A percentile compares a stretch with the other conserved stretches of the same genome.
These are phyloP conservation scores for Protobothrops mucrosquamatus DNA, from an alignment of 2,113 vertebrate genomes.

Conservation along the genomic window DNA sequence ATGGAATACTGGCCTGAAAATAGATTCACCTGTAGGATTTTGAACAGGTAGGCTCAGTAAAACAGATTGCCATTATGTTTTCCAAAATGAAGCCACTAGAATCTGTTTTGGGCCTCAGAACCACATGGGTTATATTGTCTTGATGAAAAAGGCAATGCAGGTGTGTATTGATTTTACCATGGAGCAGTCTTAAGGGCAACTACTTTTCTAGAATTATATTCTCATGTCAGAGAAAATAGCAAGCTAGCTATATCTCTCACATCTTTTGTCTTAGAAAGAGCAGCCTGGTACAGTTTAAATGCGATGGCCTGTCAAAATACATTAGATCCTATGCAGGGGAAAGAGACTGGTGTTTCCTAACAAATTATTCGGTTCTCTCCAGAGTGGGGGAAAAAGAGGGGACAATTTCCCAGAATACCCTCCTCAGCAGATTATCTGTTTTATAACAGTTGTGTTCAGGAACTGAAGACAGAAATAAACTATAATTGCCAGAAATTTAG, in stretches of 20 bases:
- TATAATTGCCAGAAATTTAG: neutral
- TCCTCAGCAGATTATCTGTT: neutral
- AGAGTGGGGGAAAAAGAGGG: neutral
- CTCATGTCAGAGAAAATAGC: neutral
- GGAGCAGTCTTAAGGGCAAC: neutral
- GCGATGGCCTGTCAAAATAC: neutral
- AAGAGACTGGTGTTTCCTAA: slow-evolving; percentile 1
- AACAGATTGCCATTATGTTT: neutral
- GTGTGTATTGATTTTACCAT: neutral
- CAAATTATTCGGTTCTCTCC: neutral
- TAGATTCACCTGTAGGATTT: neutral
- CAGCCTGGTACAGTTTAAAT: neutral
- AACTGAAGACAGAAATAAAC: neutral
- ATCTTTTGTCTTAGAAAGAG: neutral
- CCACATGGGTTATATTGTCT: neutral
- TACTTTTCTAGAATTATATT: neutral
- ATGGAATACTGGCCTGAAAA: neutral
- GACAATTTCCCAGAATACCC: neutral
- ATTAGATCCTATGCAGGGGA: neutral
- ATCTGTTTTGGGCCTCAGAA: neutral
- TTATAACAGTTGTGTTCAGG: neutral
- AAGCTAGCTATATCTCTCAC: neutral
- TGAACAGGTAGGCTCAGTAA: neutral
- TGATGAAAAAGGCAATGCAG: neutral
- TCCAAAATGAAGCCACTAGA: neutral